A percentile compares a stretch with the other conserved stretches of the same genome.
Conservation (phyloP, 2,113 vertebrate species). For the Ctenodactylus gundi region DNA sequence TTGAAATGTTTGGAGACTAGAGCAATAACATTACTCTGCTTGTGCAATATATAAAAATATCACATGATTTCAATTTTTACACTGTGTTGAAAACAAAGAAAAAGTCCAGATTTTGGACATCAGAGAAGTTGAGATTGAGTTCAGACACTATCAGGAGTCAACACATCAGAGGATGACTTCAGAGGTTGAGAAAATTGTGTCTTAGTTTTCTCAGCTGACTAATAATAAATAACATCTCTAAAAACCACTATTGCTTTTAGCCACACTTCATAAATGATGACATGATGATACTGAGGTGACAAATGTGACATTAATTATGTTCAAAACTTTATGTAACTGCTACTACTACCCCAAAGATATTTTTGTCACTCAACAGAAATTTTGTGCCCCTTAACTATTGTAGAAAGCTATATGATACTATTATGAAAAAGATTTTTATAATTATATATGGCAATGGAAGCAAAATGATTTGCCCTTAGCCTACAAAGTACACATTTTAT, state of each 20-base stretch:
- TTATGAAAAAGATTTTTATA: no score
- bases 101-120: neutral
- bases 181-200: no score
- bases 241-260: neutral
- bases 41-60: neutral
- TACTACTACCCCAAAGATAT: neutral
- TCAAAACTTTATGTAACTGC: neutral
- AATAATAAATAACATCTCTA: neutral
- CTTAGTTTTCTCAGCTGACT: neutral
- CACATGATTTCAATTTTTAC: neutral
- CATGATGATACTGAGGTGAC: neutral
- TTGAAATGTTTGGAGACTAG: neutral
- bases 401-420: neutral
- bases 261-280: neutral
- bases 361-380: neutral
- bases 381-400: neutral
- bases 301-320: neutral
- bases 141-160: neutral
- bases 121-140: neutral
- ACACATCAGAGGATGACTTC: no score
- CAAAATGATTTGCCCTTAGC: neutral
- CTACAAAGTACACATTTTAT: neutral
- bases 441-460: neutral
- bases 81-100: neutral
- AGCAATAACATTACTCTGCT: neutral